Conservation (phyloP, 2,888 invertebrate genomes). For the Helicoverpa assulta region DNA sequence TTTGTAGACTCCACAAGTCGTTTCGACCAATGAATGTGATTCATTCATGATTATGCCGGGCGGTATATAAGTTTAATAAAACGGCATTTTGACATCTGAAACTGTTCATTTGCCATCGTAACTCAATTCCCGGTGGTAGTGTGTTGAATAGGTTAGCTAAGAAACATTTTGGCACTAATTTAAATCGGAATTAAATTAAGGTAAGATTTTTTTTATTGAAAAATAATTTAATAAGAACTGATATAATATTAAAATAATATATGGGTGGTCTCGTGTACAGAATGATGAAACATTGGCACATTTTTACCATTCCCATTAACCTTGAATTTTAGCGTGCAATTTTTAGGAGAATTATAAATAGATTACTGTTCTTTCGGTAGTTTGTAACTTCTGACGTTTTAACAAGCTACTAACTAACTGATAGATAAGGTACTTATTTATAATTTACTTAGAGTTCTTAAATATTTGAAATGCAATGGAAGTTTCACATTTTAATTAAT, state of each 20-base stretch:
- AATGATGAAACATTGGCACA: slow-evolving; percentile 61
- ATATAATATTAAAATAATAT: slow-evolving; percentile 1
- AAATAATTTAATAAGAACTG: slow-evolving; percentile 10
- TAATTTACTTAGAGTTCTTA: neutral
- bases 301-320: slow-evolving; percentile 62
- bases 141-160: slow-evolving; percentile 56
- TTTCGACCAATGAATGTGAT: slow-evolving; percentile 43
- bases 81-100: slow-evolving; percentile 53
- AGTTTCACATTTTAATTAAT: no score
- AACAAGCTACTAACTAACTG: neutral
- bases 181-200: slow-evolving; percentile 43
- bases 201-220: slow-evolving; percentile 51
- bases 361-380: slow-evolving; percentile 8
- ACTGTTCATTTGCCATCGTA: slow-evolving; percentile 63
- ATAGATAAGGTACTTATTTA: neutral
- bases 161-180: slow-evolving; percentile 50
- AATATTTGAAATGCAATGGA: neutral
- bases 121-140: slow-evolving; percentile 55
- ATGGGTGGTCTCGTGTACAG: neutral
- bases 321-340: slow-evolving; percentile 68
- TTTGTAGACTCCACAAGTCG: slow-evolving; percentile 1
- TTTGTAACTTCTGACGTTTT: neutral
- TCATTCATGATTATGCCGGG: slow-evolving; percentile 35
- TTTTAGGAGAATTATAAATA: slow-evolving; percentile 51
- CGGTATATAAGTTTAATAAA: slow-evolving; percentile 53